Evolutionary conservation across 2,113 vertebrate genomes (phyloP).

Genomic region (Nothobranchius kuhntae): DNA sequence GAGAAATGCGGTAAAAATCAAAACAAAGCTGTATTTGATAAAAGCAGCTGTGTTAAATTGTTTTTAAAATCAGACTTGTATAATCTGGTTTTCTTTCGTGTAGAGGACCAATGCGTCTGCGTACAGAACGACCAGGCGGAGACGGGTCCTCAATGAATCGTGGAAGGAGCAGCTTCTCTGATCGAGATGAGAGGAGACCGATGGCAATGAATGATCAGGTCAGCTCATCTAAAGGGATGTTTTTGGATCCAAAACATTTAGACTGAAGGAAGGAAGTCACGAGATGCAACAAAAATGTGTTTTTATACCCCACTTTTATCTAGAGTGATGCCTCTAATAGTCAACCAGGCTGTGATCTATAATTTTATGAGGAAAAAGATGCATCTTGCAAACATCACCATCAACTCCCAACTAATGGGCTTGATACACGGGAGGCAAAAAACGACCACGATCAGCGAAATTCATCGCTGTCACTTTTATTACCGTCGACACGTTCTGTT

Average conservation of each 20-base stretch:
- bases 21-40: not conserved
- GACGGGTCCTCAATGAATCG: slow-evolving; percentile 83
- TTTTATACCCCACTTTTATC: too few species aligned
- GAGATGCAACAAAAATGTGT: too few species aligned
- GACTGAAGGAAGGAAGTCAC: not conserved
- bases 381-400: too few species aligned
- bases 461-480: too few species aligned
- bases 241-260: not conserved
- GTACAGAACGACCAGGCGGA: slow-evolving; percentile 86
- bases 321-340: too few species aligned
- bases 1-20: slow-evolving; percentile 84
- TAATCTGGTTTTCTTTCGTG: slow-evolving; percentile 1
- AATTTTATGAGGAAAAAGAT: too few species aligned
- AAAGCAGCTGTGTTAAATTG: not conserved
- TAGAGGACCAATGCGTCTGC: slow-evolving; percentile 77
- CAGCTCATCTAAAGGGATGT: slow-evolving; percentile 26
- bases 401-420: too few species aligned
- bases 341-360: too few species aligned
- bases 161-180: slow-evolving; percentile 84
- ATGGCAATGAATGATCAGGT: slow-evolving; percentile 85
- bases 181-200: slow-evolving; percentile 83
- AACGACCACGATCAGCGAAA: too few species aligned
- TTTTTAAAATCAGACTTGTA: not conserved
- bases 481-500: too few species aligned
- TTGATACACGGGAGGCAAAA: too few species aligned